Conservation (phyloP, 2,797 vertebrate species). For the Eulemur rubriventer region DNA sequence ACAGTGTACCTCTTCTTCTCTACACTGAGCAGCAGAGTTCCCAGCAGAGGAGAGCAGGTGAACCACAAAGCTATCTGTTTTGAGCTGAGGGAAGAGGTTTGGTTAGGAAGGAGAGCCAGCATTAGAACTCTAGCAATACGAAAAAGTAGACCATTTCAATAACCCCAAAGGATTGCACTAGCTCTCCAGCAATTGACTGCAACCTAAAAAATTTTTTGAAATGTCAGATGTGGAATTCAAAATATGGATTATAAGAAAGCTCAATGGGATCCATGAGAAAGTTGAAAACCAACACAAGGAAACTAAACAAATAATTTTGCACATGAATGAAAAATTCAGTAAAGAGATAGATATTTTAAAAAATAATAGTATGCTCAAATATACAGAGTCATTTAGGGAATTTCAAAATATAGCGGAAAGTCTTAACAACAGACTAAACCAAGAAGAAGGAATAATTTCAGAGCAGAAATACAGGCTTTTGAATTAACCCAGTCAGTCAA, state of each 20-base stretch:
- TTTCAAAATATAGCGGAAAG: not conserved
- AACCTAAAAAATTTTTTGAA: not conserved
- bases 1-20: not conserved
- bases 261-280: not conserved
- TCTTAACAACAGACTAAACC: not conserved
- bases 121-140: not conserved
- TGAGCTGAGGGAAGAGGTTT: not conserved
- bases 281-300: not conserved
- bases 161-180: not conserved
- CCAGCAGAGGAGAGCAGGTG: not conserved
- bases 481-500: not conserved
- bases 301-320: not conserved
- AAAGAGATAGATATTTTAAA: not conserved
- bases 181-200: not conserved
- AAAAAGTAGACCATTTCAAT: not conserved
- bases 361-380: not conserved
- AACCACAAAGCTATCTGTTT: not conserved
- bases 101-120: not conserved
- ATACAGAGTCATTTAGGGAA: not conserved
- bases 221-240: not conserved
- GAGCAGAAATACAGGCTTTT: not conserved
- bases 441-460: not conserved
- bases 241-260: not conserved
- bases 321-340: not conserved
- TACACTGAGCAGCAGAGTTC: not conserved